Evolutionary conservation across 2,888 invertebrate genomes (phyloP).

Genomic region (Petrolisthes manimaculis): DNA sequence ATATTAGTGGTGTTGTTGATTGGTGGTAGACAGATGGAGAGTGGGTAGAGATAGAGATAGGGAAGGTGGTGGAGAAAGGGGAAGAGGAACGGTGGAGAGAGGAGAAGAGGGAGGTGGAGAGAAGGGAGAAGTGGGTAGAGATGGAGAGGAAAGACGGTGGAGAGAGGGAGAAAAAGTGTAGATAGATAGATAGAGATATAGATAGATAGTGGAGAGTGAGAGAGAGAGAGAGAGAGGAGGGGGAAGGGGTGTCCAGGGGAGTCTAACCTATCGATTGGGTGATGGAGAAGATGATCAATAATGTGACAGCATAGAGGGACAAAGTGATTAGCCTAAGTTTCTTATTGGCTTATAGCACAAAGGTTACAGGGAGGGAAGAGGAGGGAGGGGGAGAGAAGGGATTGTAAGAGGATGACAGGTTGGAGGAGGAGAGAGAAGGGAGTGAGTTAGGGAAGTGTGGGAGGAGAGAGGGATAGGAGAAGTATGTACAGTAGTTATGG

Average conservation of each 20-base stretch:
- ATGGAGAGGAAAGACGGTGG: background rate
- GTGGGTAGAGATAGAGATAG: too few species aligned
- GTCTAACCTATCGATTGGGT: background rate
- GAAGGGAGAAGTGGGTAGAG: background rate
- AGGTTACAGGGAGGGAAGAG: background rate
- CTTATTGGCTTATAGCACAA: background rate
- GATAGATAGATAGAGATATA: background rate
- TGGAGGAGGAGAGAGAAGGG: too few species aligned
- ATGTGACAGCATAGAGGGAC: background rate
- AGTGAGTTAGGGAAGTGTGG: constrained; percentile 9
- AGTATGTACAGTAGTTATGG: too few species aligned
- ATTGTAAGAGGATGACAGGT: too few species aligned
- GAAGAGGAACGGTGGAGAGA: background rate
- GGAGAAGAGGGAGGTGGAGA: background rate
- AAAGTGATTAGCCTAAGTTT: background rate
- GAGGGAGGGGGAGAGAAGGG: background rate
- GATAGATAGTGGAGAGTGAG: background rate
- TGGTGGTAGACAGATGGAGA: too few species aligned
- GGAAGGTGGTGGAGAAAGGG: background rate
- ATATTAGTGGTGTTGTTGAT: too few species aligned
- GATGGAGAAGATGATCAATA: background rate
- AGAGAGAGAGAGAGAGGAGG: constrained; percentile 1
- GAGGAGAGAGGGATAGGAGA: too few species aligned
- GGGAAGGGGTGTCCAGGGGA: too few species aligned
- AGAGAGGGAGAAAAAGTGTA: background rate